A percentile compares a stretch with the other conserved stretches of the same genome.
Conservation (phyloP, 1,140 invertebrate species). For the Neodiprion virginianus region DNA sequence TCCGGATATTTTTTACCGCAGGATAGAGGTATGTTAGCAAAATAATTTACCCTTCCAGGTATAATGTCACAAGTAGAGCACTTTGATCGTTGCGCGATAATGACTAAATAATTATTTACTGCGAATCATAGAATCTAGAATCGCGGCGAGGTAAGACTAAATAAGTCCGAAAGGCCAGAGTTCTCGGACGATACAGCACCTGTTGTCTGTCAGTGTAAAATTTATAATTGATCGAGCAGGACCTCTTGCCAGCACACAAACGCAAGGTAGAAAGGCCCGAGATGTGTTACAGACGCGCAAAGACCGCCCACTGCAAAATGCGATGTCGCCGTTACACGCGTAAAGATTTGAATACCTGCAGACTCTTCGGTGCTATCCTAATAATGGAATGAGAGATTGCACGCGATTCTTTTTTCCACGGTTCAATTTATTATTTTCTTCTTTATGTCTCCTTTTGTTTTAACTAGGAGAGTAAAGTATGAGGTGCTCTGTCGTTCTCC, state of each 20-base stretch:
- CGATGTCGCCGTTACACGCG: no score
- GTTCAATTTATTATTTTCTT: no score
- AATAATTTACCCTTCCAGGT: not conserved
- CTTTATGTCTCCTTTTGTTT: no score
- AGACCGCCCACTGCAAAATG: not conserved
- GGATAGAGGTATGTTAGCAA: not conserved
- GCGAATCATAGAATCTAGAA: not conserved
- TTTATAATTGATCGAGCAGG: slow-evolving; percentile 16
- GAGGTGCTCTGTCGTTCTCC: no score
- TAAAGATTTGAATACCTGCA: not conserved
- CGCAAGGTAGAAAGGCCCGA: not conserved
- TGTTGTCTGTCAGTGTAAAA: slow-evolving; percentile 12
- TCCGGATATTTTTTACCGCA: not conserved
- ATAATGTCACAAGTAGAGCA: slow-evolving; percentile 2
- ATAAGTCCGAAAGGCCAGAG: not conserved
- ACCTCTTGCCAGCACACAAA: not conserved
- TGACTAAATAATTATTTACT: slow-evolving; percentile 23
- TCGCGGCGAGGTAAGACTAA: not conserved
- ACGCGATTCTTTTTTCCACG: no score
- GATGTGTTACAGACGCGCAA: not conserved
- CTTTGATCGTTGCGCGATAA: slow-evolving; percentile 29
- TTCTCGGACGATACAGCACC: slow-evolving; percentile 1
- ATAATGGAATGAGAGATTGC: not conserved
- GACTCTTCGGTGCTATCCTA: not conserved
- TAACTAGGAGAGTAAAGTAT: no score